Percentiles rank a stretch among this genome's conserved stretches.
Evolutionary conservation across 2,797 vertebrate species (phyloP).

Genomic region (Spinus pinus): DNA sequence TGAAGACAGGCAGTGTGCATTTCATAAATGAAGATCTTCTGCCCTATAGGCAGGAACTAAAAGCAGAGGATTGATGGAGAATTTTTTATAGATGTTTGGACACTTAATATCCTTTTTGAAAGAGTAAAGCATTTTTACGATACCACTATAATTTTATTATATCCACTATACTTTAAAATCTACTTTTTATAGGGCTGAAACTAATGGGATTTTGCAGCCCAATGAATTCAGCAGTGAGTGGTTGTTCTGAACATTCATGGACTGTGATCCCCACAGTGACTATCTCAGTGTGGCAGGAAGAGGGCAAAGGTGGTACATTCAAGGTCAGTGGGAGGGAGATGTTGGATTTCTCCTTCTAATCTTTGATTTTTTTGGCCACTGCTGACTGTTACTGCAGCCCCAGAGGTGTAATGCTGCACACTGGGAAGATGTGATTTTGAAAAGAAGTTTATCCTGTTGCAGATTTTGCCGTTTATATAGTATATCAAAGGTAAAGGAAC

Average conservation of each 20-base stretch:
- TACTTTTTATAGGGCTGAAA: not conserved
- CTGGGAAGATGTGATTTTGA: not conserved
- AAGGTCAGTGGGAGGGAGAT: not conserved
- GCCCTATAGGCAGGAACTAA: not conserved
- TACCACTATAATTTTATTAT: constrained; percentile 37
- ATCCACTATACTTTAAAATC: not conserved
- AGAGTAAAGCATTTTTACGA: constrained; percentile 22
- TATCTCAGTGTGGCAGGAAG: not conserved
- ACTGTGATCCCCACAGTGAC: not conserved
- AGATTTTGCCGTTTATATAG: not conserved
- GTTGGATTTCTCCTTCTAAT: not conserved
- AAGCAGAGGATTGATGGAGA: not conserved
- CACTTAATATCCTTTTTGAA: constrained; percentile 2
- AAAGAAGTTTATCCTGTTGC: not conserved
- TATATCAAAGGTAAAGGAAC: not conserved
- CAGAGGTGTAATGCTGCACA: not conserved
- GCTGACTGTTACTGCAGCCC: not conserved
- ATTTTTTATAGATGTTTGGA: not conserved
- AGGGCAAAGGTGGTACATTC: not conserved
- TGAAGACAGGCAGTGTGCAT: not conserved
- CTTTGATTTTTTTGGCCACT: not conserved
- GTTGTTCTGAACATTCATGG: not conserved
- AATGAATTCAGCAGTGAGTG: not conserved
- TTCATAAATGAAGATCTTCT: not conserved
- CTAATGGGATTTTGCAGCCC: not conserved